Evolutionary conservation across 2,113 vertebrate genomes (phyloP).

Genomic region (Megalops atlanticus): DNA sequence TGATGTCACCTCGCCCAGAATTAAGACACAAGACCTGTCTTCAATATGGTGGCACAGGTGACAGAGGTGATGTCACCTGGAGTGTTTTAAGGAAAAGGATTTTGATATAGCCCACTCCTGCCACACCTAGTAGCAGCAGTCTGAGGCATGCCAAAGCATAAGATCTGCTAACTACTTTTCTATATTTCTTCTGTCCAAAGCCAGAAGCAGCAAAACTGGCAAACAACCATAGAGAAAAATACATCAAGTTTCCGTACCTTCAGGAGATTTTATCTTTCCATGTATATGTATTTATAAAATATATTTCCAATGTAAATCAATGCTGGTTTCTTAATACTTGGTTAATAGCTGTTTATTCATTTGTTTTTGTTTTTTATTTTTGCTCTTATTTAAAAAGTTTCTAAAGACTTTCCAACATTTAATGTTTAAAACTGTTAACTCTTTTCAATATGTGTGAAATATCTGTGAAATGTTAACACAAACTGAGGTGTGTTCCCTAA

Average conservation of each 20-base stretch:
- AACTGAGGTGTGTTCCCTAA: too few relatives aligned
- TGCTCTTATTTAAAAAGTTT: too few relatives aligned
- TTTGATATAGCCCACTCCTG: neutral
- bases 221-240: neutral
- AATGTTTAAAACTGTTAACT: too few relatives aligned
- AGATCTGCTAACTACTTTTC: neutral
- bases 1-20: neutral
- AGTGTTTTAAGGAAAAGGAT: neutral
- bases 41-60: neutral
- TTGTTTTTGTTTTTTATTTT: too few relatives aligned
- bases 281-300: too few relatives aligned
- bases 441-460: too few relatives aligned
- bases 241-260: neutral
- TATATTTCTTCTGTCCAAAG: neutral
- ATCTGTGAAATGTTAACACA: too few relatives aligned
- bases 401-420: too few relatives aligned
- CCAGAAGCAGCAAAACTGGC: neutral
- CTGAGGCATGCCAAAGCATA: neutral
- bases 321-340: too few relatives aligned
- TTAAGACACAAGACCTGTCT: neutral
- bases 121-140: neutral
- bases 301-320: too few relatives aligned
- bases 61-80: slow-evolving; percentile 1
- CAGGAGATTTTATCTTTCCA: neutral
- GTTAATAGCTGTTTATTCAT: too few relatives aligned